These are phyloP conservation scores for Rhegmatorhina hoffmannsi DNA, from an alignment of 2,113 vertebrate genomes.

Conservation along the genomic window DNA sequence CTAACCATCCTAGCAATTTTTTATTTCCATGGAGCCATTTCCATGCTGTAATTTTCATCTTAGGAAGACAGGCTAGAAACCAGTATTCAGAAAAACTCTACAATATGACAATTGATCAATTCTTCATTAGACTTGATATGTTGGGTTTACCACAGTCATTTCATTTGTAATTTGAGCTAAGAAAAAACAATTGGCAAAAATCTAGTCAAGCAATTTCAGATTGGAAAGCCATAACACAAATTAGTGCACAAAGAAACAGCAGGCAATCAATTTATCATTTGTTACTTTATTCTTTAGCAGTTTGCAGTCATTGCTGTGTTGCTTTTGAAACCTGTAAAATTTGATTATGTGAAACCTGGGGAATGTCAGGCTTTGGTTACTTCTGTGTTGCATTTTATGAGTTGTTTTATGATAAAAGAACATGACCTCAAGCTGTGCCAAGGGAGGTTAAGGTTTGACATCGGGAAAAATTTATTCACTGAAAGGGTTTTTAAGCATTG, in stretches of 20 bases:
- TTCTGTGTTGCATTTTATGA: background rate
- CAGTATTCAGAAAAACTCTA: constrained; percentile 9
- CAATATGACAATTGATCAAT: constrained; percentile 27
- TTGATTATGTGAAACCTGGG: constrained; percentile 18
- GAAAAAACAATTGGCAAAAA: constrained; percentile 24
- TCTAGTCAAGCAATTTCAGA: constrained; percentile 36
- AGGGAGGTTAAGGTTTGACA: background rate
- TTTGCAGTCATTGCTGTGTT: constrained; percentile 6
- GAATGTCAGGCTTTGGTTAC: constrained; percentile 24
- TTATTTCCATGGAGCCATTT: background rate
- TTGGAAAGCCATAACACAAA: constrained; percentile 48
- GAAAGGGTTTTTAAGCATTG: background rate
- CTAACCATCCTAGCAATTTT: background rate
- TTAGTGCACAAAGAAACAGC: constrained; percentile 54
- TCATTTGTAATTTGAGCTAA: constrained; percentile 55
- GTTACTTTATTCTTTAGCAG: constrained; percentile 39
- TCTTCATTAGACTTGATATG: constrained; percentile 37
- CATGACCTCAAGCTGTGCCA: background rate
- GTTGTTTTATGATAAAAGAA: background rate
- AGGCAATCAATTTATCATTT: constrained; percentile 46
- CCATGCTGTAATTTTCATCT: constrained; percentile 34
- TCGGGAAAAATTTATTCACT: background rate
- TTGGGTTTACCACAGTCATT: constrained; percentile 30
- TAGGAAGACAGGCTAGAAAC: constrained; percentile 11
- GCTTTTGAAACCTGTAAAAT: constrained; percentile 31